Percentiles rank a stretch among this genome's conserved stretches.
phyloP scores from a whole-genome alignment of 64 coral and sea anemone genomes.

The Stichodactyla helianthus region DNA sequence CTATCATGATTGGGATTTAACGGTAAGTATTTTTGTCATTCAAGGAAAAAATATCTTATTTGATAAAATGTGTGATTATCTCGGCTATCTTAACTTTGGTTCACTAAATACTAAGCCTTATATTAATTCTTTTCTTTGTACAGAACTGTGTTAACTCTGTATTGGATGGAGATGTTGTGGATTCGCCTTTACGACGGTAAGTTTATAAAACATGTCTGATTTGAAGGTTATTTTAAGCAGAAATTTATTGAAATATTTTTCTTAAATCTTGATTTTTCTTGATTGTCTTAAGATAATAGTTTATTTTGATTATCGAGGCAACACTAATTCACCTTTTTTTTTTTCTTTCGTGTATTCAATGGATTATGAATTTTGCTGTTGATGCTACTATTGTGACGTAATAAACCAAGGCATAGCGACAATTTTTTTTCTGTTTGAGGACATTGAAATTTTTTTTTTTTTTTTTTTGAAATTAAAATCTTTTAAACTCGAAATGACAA shows the following conservation, averaged over 20 bases:
- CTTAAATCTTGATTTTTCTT: not conserved
- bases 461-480: not conserved
- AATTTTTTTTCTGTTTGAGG: not conserved
- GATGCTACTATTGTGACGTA: not conserved
- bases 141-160: slow-evolving; percentile 89
- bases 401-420: not conserved
- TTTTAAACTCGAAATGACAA: too few relatives aligned
- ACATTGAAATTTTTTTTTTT: not conserved
- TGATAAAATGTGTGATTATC: not conserved
- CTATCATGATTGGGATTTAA: slow-evolving; percentile 93
- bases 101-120: not conserved
- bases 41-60: not conserved
- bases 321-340: not conserved
- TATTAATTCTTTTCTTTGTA: not conserved
- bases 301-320: not conserved
- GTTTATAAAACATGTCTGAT: not conserved
- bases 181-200: slow-evolving; percentile 62
- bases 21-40: slow-evolving; percentile 43
- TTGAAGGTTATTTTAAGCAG: not conserved
- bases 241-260: not conserved
- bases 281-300: not conserved
- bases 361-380: not conserved
- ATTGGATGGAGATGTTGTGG: slow-evolving; percentile 46
- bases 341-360: not conserved
- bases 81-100: not conserved